These are phyloP conservation scores for Anguilla obscura DNA, from an alignment of 2,797 vertebrate species.

Conservation along the genomic window DNA sequence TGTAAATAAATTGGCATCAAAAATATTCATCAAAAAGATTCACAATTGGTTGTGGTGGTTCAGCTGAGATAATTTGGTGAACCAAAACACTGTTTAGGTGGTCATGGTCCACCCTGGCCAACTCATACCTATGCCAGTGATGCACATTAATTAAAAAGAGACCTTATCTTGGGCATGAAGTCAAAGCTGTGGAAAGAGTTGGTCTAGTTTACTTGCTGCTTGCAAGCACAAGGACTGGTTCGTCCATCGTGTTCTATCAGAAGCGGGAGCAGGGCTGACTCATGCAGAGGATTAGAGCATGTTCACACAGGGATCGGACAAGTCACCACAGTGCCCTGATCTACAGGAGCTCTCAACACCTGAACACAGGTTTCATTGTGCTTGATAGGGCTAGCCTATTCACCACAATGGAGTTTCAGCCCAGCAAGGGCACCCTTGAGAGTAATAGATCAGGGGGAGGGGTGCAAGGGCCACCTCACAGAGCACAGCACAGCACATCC, in stretches of 20 bases:
- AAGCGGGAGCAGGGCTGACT: not conserved
- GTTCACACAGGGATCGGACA: not conserved
- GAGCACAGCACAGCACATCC: not conserved
- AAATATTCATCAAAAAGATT: no score
- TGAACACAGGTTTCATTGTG: slow-evolving; percentile 18
- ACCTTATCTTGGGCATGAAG: not conserved
- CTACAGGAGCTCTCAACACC: not conserved
- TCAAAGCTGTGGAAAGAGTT: not conserved
- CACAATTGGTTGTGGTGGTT: not conserved
- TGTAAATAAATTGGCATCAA: no score
- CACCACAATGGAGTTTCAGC: not conserved
- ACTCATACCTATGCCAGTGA: not conserved
- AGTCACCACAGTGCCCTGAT: not conserved
- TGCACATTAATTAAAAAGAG: not conserved
- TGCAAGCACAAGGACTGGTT: not conserved
- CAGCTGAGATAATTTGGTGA: not conserved
- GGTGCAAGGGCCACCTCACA: not conserved
- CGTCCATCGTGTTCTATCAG: not conserved
- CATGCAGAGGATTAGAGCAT: slow-evolving; percentile 4
- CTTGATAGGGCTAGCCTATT: slow-evolving; percentile 12
- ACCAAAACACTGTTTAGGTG: not conserved
- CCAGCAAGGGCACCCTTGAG: slow-evolving; percentile 1
- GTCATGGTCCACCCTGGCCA: not conserved
- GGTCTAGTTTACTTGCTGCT: not conserved
- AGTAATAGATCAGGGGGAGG: not conserved